Evolutionary conservation across 2,797 vertebrate species (phyloP), one percentile per base, ranked within the genome.

Genomic region (Myiotriccus ornatus): DNA sequence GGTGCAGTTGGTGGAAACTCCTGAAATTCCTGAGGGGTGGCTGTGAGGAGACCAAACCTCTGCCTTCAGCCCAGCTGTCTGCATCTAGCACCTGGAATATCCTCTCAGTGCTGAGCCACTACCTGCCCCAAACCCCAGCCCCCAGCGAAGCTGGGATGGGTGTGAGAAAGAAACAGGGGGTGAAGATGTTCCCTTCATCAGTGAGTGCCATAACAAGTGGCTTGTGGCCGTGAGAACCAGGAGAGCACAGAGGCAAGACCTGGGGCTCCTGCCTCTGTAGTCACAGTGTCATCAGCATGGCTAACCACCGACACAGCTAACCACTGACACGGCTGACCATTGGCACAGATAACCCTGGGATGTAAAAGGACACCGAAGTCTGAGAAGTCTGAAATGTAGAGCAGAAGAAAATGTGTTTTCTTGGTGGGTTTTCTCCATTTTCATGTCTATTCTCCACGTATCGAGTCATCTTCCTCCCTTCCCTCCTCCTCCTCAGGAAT

Each of bases 21-120:
- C 25, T 41, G 13, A 7, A 67, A 55, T 64, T 69, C 75, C 44
- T 7, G 1, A 9, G 39, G 28, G 53, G 14, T 0, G 2, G 49
- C 34, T 22, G 43, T 30, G 1, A 4, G 2, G 27, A 76, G 34
- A 12, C 3, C 41, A 49, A n/a, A 52, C 12, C 2, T 2, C 56
- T 3, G 10, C 43, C 2, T 0, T 46, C 25, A 28, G 14, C 43
- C 4, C 0, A 2, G 18, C 16, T 28, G 24, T 10, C 46, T 59
- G 10, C 8, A 46, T 32, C 59, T 55, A 56, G 46, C 60, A 24
- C 34, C 34, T 39, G 63, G 49, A 11, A 55, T 47, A 34, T 21
- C 11, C 35, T 17, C 27, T n/a, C 64, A n/a, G 44, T 47, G 85
- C 64, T 3, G 1, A 80, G 41, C 35, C 28, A 6, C 28, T 7